Conservation (phyloP, 2,797 vertebrate genomes). For the Otolemur crassicaudatus region DNA sequence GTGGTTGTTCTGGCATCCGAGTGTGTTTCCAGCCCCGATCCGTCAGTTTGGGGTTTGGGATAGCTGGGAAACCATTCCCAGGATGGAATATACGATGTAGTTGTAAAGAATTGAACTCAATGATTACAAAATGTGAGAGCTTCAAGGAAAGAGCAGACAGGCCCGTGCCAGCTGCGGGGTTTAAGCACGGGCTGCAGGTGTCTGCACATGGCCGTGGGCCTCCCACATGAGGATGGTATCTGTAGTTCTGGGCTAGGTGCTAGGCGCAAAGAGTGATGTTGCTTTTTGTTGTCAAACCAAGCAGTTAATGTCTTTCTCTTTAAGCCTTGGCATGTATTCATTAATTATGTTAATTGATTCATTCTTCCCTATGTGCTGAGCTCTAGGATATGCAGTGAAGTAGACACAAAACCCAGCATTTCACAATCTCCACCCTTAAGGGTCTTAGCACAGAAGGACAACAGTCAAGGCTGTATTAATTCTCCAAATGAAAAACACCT, state of each 20-base stretch:
- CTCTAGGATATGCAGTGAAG: conserved; percentile 2
- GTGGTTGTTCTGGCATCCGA: background rate
- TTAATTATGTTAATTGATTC: conserved; percentile 49
- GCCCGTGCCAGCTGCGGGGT: conserved; percentile 21
- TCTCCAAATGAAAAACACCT: background rate
- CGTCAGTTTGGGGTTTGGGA: background rate
- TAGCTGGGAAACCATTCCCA: background rate
- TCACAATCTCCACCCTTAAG: background rate
- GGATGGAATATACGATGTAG: background rate
- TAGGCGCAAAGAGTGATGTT: background rate
- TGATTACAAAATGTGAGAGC: fast-evolving
- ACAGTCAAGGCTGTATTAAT: background rate
- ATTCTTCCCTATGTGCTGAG: conserved; percentile 16
- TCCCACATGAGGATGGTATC: background rate
- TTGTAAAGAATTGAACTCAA: background rate
- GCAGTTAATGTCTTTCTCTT: conserved; percentile 49
- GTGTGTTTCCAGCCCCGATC: background rate
- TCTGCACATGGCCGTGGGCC: conserved; percentile 52
- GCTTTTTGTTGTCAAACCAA: conserved; percentile 46
- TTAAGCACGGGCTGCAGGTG: conserved; percentile 70
- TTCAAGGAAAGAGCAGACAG: fast-evolving
- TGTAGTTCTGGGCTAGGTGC: background rate
- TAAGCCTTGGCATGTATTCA: background rate
- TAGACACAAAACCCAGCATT: background rate
- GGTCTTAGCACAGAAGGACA: background rate